Conservation (phyloP, 2,113 vertebrate genomes). For the Nannobrachium achirus region DNA sequence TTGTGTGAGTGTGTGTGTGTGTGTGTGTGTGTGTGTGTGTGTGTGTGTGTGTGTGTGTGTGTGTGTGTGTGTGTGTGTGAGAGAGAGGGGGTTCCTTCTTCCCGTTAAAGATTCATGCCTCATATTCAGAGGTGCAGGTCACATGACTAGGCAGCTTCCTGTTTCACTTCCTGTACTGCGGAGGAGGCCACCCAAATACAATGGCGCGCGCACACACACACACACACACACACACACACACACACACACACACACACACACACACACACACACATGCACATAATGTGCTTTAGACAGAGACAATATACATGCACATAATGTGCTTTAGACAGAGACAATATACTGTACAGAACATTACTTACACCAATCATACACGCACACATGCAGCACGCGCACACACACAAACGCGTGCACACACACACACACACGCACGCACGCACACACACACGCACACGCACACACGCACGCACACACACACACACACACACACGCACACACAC, state of each 20-base stretch:
- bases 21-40: conserved; percentile 1
- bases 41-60: not conserved
- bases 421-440: conserved; percentile 12
- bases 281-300: not conserved
- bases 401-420: not conserved
- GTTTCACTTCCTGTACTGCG: conserved; percentile 57
- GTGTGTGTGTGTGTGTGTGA: conserved; percentile 10
- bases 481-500: not conserved
- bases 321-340: too few relatives aligned
- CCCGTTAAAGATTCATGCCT: conserved; percentile 40
- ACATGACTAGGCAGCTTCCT: conserved; percentile 57
- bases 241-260: conserved; percentile 22
- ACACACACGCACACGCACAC: not conserved
- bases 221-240: not conserved
- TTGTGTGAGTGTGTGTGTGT: not conserved
- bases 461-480: conserved; percentile 3
- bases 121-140: conserved; percentile 34
- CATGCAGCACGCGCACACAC: conserved; percentile 9
- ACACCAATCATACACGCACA: not conserved
- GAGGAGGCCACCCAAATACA: conserved; percentile 19
- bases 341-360: too few relatives aligned
- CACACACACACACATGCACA: not conserved
- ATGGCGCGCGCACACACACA: conserved; percentile 15
- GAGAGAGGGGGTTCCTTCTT: conserved; percentile 32
- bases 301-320: not conserved